These are phyloP conservation scores for Lithodes maja DNA, from an alignment of 2,888 invertebrate genomes.

Conservation along the genomic window DNA sequence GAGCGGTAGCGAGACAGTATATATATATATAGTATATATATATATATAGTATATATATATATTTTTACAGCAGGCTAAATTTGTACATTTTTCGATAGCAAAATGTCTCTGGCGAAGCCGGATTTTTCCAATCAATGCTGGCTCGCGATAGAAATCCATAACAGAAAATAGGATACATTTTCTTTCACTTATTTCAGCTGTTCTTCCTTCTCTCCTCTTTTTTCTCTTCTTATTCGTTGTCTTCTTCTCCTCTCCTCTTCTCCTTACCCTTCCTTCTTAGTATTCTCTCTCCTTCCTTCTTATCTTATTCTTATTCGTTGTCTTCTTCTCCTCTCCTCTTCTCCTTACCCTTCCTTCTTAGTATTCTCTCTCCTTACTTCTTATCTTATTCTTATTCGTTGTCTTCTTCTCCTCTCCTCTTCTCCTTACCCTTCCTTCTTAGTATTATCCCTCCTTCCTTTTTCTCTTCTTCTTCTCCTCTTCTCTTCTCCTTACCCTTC, in stretches of 20 bases:
- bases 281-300: not conserved
- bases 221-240: not conserved
- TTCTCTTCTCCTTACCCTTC: not conserved
- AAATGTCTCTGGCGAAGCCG: too few species aligned
- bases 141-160: too few species aligned
- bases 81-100: too few species aligned
- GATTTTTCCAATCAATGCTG: too few species aligned
- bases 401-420: too few species aligned
- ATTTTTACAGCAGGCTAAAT: too few species aligned
- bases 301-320: not conserved
- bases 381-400: too few species aligned
- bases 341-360: not conserved
- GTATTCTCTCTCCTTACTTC: not conserved
- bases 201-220: not conserved
- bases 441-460: not conserved
- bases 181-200: too few species aligned
- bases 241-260: not conserved
- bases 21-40: too few species aligned
- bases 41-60: too few species aligned
- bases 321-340: not conserved
- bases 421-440: not conserved
- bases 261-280: not conserved
- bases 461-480: not conserved
- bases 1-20: too few species aligned
- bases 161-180: too few species aligned